These are phyloP conservation scores for Ailurus styani DNA, from an alignment of 2,113 vertebrate species.

Conservation along the genomic window DNA sequence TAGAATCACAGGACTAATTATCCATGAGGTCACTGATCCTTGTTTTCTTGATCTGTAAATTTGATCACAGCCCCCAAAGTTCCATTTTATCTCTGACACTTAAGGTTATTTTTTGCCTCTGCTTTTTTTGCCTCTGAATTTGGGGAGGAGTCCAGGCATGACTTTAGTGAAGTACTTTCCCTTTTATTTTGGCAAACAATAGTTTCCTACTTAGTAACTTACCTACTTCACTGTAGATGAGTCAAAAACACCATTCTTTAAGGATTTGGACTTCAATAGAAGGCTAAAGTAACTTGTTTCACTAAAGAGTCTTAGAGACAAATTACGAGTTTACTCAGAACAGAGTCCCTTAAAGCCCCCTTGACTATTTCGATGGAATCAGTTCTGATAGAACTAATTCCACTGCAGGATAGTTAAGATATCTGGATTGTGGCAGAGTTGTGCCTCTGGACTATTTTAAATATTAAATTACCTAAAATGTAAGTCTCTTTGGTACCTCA, in stretches of 20 bases:
- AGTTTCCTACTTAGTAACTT: not conserved
- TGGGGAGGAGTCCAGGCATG: not conserved
- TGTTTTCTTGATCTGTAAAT: not conserved
- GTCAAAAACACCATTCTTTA: not conserved
- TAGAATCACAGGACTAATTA: not conserved
- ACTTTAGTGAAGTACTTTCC: not conserved
- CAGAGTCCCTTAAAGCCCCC: not conserved
- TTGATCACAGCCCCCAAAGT: too few relatives aligned
- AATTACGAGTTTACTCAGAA: not conserved
- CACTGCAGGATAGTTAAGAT: not conserved
- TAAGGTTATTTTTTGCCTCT: not conserved
- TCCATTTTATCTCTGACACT: not conserved
- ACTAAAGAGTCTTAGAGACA: not conserved
- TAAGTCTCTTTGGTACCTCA: not conserved
- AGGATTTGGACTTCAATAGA: not conserved
- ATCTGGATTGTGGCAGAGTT: not conserved
- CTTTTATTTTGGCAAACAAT: not conserved
- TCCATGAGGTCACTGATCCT: not conserved
- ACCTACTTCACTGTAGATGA: not conserved
- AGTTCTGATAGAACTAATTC: not conserved
- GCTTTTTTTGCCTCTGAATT: not conserved
- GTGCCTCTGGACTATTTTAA: not conserved
- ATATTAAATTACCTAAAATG: not conserved
- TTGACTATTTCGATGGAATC: not conserved
- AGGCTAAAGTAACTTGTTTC: not conserved